phyloP scores from a whole-genome alignment of 2,888 invertebrate genomes.

The Eupithecia pulchellata region DNA sequence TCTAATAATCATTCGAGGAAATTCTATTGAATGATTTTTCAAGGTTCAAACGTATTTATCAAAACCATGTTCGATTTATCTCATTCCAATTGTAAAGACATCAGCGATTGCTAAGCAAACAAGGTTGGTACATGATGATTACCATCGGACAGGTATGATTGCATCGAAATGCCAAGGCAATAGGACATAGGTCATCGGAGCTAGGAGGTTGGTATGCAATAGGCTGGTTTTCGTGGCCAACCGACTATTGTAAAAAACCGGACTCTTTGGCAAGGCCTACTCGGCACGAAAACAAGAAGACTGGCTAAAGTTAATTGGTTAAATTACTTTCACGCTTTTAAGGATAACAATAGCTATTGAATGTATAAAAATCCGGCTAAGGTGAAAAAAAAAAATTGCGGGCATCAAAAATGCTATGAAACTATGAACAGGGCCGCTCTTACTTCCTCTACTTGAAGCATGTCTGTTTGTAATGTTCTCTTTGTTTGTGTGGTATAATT shows the following conservation, averaged over 20 bases:
- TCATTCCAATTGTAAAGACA: slow-evolving; percentile 24
- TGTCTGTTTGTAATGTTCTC: too few relatives aligned
- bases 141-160: slow-evolving; percentile 50
- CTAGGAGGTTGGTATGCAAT: slow-evolving; percentile 26
- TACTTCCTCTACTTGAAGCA: too few relatives aligned
- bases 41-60: background rate
- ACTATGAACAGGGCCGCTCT: too few relatives aligned
- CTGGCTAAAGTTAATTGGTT: background rate
- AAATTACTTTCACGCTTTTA: background rate
- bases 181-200: slow-evolving; percentile 51
- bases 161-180: slow-evolving; percentile 52
- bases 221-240: slow-evolving; percentile 33
- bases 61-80: background rate
- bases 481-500: too few relatives aligned
- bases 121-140: slow-evolving; percentile 46
- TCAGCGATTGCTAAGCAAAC: slow-evolving; percentile 23
- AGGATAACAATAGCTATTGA: background rate
- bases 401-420: too few relatives aligned
- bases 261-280: background rate
- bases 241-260: background rate
- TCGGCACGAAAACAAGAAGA: too few relatives aligned
- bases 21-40: background rate
- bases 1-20: background rate
- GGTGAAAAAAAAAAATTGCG: background rate
- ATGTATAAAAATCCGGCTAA: background rate